phyloP scores from a whole-genome alignment of 2,797 vertebrate genomes.

The Streptopelia turtur region DNA sequence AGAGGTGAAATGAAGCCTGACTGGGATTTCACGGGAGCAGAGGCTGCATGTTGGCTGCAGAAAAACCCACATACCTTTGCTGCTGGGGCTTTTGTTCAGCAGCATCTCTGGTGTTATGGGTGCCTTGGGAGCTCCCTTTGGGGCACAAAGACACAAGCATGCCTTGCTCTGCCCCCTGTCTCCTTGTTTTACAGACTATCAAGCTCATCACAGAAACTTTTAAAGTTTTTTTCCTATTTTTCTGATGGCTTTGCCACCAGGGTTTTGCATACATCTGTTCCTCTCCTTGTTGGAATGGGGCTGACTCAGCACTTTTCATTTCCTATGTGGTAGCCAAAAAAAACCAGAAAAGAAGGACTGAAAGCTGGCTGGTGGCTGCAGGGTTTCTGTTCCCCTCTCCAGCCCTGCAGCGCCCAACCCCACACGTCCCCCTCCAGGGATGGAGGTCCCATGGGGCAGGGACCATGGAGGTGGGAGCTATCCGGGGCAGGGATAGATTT shows the following conservation, averaged over 20 bases:
- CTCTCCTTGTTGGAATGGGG: not conserved
- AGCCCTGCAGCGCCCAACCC: not conserved
- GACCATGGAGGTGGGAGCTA: not conserved
- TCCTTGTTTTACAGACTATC: not conserved
- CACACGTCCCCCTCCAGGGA: fast-evolving
- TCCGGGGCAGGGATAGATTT: not conserved
- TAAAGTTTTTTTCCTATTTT: not conserved
- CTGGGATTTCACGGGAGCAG: not conserved
- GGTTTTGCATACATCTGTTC: not conserved
- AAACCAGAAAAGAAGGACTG: not conserved
- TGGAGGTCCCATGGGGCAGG: too few relatives aligned
- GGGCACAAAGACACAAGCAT: fast-evolving
- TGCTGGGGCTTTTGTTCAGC: not conserved
- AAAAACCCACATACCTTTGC: not conserved
- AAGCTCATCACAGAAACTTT: not conserved
- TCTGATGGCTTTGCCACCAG: not conserved
- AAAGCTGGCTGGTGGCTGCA: not conserved
- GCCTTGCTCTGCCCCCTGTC: not conserved
- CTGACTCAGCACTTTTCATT: not conserved
- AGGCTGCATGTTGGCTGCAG: not conserved
- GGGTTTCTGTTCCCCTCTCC: not conserved
- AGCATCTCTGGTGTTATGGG: not conserved
- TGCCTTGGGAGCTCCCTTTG: not conserved
- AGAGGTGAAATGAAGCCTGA: not conserved
- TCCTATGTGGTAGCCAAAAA: not conserved